Evolutionary conservation across 1,140 invertebrate species (phyloP), one percentile per base, ranked within the genome.

Genomic region (Dolichoris vasculosae): DNA sequence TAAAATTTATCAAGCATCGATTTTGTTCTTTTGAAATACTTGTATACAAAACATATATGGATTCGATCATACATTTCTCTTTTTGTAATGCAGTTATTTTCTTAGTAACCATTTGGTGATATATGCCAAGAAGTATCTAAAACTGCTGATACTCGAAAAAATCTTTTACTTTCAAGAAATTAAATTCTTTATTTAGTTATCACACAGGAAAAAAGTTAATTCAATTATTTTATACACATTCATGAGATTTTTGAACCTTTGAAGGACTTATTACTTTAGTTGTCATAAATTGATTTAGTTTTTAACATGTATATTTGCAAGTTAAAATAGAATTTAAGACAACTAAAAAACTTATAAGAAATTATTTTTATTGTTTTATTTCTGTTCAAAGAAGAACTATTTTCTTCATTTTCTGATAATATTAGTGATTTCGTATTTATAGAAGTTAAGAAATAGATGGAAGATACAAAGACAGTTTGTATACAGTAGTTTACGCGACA

Each of bases 371-470:
- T 80, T 26, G 32, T 11, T 13, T 35, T 81, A 64, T 85, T 85
- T 85, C n/a, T 85, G 55, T 51, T 81, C 64, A 48, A 9, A n/a
- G 64, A 85, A 73, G 80, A 77, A 64, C 48, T 80, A 35, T 55
- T 67, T 40, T 67, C 51, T 38, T 43, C 59, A 35, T 26, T 23
- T 40, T 38, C 40, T 20, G 48, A 17, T 48, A 55, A 35, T 55
- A 43, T 35, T 13, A 73, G 67, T 73, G 46, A 75, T 82, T 82
- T 48, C 26, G 51, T 38, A 40, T 51, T 0, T 38, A 73, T 23
- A 82, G 46, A 73, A 82, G 67, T 43, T 46, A 64, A 38, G 32
- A 51, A 11, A 71, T 59, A 83, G 51, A 69, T 46, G 46, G 38
- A 15, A 46, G 43, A 30, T n/a, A 59, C 23, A 38, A 46, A 13